These are phyloP conservation scores for Taphrorychus bicolor DNA, from an alignment of 2,888 invertebrate species.

Conservation along the genomic window DNA sequence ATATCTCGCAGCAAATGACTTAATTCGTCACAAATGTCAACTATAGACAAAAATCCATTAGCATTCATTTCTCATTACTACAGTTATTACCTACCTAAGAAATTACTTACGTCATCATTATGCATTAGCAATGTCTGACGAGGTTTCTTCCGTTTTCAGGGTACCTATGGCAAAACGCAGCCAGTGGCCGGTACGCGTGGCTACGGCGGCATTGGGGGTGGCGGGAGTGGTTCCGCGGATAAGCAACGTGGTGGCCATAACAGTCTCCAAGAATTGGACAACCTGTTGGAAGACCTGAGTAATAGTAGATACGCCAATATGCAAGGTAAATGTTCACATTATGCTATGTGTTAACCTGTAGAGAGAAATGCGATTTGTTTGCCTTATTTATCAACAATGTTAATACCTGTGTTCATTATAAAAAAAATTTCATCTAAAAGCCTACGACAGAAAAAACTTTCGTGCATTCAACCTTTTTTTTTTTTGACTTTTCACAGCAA, in stretches of 20 bases:
- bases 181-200: conserved; percentile 48
- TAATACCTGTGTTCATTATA: too few relatives aligned
- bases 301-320: conserved; percentile 70
- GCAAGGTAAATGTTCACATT: conserved; percentile 42
- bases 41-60: too few relatives aligned
- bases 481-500: too few relatives aligned
- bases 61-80: too few relatives aligned
- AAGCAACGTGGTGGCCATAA: conserved; percentile 61
- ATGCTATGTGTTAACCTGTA: too few relatives aligned
- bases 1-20: too few relatives aligned
- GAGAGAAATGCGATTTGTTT: too few relatives aligned
- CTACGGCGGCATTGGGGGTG: conserved; percentile 41
- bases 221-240: conserved; percentile 42
- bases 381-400: too few relatives aligned
- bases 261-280: conserved; percentile 90
- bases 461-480: too few relatives aligned
- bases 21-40: too few relatives aligned
- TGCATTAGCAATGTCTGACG: neutral
- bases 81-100: neutral
- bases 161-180: conserved; percentile 56
- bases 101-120: neutral
- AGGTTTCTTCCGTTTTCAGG: conserved; percentile 47
- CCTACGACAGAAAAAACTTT: too few relatives aligned
- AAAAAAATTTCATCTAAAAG: too few relatives aligned
- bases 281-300: conserved; percentile 89